Conservation (phyloP, 2,888 invertebrate species). For the Dasypogon diadema region DNA sequence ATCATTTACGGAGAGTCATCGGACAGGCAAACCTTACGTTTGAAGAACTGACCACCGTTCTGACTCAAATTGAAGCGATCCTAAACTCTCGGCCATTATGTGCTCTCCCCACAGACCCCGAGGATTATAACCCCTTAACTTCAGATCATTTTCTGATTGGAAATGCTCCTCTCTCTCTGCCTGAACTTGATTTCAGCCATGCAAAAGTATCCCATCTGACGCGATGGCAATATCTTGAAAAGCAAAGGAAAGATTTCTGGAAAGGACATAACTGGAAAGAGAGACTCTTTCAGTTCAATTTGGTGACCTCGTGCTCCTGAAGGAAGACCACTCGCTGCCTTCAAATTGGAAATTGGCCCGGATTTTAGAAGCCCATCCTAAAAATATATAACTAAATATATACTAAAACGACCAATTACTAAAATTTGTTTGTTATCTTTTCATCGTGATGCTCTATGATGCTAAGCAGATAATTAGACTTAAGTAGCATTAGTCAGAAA, state of each 20-base stretch:
- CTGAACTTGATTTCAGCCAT: not conserved
- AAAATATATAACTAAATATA: not conserved
- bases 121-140: not conserved
- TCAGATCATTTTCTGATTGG: slow-evolving; percentile 17
- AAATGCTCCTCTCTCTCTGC: not conserved
- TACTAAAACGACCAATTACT: not conserved
- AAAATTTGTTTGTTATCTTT: not conserved
- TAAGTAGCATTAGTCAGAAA: not conserved
- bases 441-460: not conserved
- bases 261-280: not conserved
- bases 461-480: not conserved
- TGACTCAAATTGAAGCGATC: slow-evolving; percentile 56
- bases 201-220: not conserved
- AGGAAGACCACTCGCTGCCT: not conserved
- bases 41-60: slow-evolving; percentile 59
- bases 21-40: not conserved
- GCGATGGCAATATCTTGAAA: not conserved
- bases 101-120: not conserved
- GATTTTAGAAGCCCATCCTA: not conserved
- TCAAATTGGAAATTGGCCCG: not conserved
- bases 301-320: not conserved
- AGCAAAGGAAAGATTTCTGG: not conserved
- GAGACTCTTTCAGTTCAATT: not conserved
- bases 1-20: slow-evolving; percentile 1
- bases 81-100: slow-evolving; percentile 11